These are phyloP conservation scores for Henricia sp. DNA, from an alignment of 53 echinoderm and acorn worm species.

Conservation along the genomic window DNA sequence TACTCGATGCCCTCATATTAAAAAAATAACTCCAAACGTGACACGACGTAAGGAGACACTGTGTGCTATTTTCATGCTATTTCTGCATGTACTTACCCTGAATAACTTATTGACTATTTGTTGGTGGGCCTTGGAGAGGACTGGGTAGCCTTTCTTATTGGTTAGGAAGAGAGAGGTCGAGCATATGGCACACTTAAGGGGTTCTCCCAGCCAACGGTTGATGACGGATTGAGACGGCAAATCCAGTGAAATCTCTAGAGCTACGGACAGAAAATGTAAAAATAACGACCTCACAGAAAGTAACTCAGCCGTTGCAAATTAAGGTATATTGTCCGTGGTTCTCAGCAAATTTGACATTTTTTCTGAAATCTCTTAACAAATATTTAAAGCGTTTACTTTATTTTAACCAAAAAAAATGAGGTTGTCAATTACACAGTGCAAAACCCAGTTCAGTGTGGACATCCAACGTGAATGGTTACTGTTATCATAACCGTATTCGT, in stretches of 20 bases:
- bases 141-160: conserved; percentile 98
- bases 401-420: no score
- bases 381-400: no score
- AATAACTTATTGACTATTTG: conserved; percentile 78
- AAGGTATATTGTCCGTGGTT: no score
- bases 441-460: not conserved
- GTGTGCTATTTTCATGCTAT: no score
- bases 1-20: no score
- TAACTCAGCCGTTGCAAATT: no score
- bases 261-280: conserved; percentile 58
- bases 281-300: no score
- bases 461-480: not conserved
- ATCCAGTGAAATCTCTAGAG: conserved; percentile 86
- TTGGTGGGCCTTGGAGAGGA: conserved; percentile 96
- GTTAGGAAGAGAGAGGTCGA: conserved; percentile 94
- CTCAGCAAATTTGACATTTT: no score
- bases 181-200: conserved; percentile 96
- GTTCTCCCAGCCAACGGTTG: conserved; percentile 95
- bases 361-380: no score
- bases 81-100: conserved; percentile 81
- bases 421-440: no score
- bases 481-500: no score
- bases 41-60: no score
- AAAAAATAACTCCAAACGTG: not conserved
- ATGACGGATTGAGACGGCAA: conserved; percentile 74